Percentiles rank a stretch among this genome's conserved stretches.
phyloP scores from a whole-genome alignment of 1,140 invertebrate genomes.

The Forficula auricularia region DNA sequence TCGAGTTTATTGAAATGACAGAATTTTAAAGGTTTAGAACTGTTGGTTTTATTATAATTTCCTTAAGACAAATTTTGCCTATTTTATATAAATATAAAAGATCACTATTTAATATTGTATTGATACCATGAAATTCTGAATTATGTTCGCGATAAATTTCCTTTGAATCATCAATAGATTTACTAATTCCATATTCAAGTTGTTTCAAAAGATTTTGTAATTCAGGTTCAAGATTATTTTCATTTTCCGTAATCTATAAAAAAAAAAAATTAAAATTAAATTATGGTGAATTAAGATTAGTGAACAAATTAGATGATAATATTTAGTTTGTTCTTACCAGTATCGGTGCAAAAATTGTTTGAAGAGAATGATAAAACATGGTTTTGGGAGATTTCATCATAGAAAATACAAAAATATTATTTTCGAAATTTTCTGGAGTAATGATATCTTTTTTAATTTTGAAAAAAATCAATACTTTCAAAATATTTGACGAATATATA shows the following conservation, averaged over 20 bases:
- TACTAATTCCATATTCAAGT: constrained; percentile 30
- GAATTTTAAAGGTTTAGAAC: too few species aligned
- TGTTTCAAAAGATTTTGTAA: constrained; percentile 32
- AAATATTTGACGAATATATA: constrained; percentile 12
- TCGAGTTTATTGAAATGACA: too few species aligned
- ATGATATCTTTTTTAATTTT: constrained; percentile 33
- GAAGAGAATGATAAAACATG: constrained; percentile 33
- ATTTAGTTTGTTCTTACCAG: constrained; percentile 24
- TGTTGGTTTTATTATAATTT: too few species aligned
- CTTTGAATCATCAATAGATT: too few species aligned
- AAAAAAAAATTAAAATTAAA: constrained; percentile 6
- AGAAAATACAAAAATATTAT: constrained; percentile 32
- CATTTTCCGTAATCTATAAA: constrained; percentile 28
- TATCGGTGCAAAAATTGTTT: constrained; percentile 30
- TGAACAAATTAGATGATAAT: constrained; percentile 1
- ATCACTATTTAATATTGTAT: too few species aligned
- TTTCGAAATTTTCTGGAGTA: constrained; percentile 33
- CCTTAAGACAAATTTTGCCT: too few species aligned
- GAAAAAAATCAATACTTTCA: constrained; percentile 33
- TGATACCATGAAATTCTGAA: too few species aligned
- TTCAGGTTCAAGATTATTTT: constrained; percentile 30
- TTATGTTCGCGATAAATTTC: too few species aligned
- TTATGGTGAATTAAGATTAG: not conserved
- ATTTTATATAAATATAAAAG: too few species aligned
- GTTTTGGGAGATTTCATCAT: constrained; percentile 36